Base-by-base conservation (phyloP, 1,140 invertebrate species). In the Diorhabda sublineata region DNA sequence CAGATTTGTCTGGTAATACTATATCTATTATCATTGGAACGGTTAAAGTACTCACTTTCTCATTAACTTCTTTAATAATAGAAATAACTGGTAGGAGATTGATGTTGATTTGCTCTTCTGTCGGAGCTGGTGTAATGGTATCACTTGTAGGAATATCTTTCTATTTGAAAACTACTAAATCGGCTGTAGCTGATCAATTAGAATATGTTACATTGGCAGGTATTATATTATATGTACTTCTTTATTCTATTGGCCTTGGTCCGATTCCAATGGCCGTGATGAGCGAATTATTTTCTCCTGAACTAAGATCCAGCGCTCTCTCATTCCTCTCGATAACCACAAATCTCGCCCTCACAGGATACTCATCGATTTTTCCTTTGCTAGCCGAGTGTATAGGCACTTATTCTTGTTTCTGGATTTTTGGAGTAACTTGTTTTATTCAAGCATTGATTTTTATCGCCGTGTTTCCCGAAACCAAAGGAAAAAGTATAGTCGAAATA, bases 341-440 rank as follows among this genome's bases (percentile, higher is more conserved):
- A n/a, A 7, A 6, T 6, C n/a, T 56, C 6, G n/a, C n/a, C 6
- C 6, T n/a, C 6, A n/a, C 52, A 7, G 52, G 6, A n/a, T 7
- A 6, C 52, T 7, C n/a, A n/a, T 56, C n/a, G 6, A n/a, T n/a
- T 6, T 56, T 59, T 8, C 58, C 58, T 59, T 5, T 59, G 9
- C 41, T 59, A 5, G 5, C 58, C 5, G 58, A 59, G 11, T 7
- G 11, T 1, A 8, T 59, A 5, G 58, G 58, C 5, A 42, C 11
- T 59, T 42, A 59, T 59, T 59, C 41, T 11, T 59, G 5, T 59
- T 7, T 59, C 5, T 59, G 58, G 58, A 59, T 59, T 5, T 59
- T 59, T 42, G 41, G n/a, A 11, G 58, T 5, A 42, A 5, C 41
- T 59, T 59, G 58, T 11, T 59, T 59, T 11, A 5, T 59, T n/a